Evolutionary conservation across 2,888 invertebrate genomes (phyloP).

Genomic region (Alcis repandata): DNA sequence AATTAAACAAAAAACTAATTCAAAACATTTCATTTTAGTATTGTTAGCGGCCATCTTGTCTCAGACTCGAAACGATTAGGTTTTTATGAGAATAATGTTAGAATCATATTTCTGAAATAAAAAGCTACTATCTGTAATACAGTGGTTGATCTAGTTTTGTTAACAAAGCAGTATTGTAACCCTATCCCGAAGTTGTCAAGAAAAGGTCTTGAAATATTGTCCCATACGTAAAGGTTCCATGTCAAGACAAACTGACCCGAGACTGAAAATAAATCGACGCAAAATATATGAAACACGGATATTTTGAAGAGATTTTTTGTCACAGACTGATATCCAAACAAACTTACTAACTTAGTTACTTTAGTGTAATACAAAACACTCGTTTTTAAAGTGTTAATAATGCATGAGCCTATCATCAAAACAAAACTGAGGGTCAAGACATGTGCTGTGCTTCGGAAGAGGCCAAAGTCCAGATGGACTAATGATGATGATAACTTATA

Average conservation of each 20-base stretch:
- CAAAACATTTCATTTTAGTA: no score
- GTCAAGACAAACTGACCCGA: conserved; percentile 24
- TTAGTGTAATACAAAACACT: no score
- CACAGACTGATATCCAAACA: not conserved
- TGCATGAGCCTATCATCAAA: no score
- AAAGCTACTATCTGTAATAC: conserved; percentile 3
- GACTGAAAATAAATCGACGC: conserved; percentile 5
- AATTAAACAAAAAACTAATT: no score
- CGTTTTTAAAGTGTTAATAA: no score
- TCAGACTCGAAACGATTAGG: not conserved
- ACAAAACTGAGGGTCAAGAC: no score
- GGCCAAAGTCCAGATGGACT: no score
- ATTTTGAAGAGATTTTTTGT: not conserved
- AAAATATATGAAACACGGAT: not conserved
- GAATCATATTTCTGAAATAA: conserved; percentile 5
- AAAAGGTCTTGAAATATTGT: conserved; percentile 36
- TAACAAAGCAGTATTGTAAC: conserved; percentile 36
- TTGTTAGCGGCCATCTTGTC: no score
- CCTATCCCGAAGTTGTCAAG: conserved; percentile 34
- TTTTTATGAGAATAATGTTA: not conserved
- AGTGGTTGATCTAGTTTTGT: conserved; percentile 25
- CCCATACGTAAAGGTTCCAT: conserved; percentile 21
- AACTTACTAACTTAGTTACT: not conserved
- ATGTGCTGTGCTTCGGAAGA: no score
- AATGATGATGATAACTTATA: no score